Percentiles rank a stretch among this genome's conserved stretches.
These are phyloP conservation scores for Cactoblastis cactorum DNA, from an alignment of 2,888 invertebrate species.

Conservation along the genomic window DNA sequence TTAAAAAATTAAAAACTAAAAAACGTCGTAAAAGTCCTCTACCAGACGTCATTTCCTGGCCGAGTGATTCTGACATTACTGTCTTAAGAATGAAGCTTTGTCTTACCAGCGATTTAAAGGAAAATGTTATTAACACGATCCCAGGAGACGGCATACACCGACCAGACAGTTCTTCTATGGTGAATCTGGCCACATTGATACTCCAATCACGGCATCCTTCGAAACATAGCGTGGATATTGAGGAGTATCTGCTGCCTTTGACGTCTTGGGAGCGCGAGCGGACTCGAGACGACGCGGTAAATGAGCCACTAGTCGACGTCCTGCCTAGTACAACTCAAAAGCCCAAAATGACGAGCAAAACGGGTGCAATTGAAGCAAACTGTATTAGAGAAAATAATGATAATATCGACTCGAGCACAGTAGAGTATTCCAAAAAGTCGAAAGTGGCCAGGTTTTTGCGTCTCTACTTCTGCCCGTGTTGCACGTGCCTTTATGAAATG, in stretches of 20 bases:
- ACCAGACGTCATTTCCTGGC: constrained; percentile 66
- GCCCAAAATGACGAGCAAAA: neutral
- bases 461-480: constrained; percentile 69
- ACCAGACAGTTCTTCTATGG: constrained; percentile 77
- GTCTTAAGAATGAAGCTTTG: constrained; percentile 73
- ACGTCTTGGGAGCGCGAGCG: constrained; percentile 76
- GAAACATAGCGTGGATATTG: constrained; percentile 53
- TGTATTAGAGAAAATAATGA: constrained; percentile 26
- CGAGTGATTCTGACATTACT: constrained; percentile 81
- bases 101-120: constrained; percentile 56
- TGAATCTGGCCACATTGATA: constrained; percentile 79
- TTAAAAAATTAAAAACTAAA: constrained; percentile 37
- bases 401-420: constrained; percentile 27
- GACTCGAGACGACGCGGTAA: constrained; percentile 30
- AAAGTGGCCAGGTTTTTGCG: constrained; percentile 63
- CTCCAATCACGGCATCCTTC: constrained; percentile 56
- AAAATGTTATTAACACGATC: constrained; percentile 61
- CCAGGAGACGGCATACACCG: constrained; percentile 79
- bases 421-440: constrained; percentile 45
- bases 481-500: constrained; percentile 62
- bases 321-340: constrained; percentile 15
- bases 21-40: constrained; percentile 44
- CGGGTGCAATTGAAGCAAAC: constrained; percentile 24
- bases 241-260: constrained; percentile 76
- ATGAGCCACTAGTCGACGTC: constrained; percentile 28